These are phyloP conservation scores for Onthophagus sagittarius DNA, from an alignment of 2,888 invertebrate genomes.

Conservation along the genomic window DNA sequence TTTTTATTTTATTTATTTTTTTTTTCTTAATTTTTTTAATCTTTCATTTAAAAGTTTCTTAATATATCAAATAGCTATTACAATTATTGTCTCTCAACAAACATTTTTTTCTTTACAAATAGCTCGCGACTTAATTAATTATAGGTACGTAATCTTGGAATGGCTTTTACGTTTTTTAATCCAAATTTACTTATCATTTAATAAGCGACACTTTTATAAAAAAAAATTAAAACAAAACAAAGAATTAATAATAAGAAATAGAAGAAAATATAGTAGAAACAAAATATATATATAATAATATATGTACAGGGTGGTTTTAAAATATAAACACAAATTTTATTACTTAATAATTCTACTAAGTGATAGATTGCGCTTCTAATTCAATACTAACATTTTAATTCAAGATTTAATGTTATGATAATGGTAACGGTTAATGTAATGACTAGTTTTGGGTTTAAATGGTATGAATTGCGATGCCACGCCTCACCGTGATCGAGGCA, in stretches of 20 bases:
- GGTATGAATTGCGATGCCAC: no score
- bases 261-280: constrained; percentile 14
- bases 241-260: background rate
- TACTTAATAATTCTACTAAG: no score
- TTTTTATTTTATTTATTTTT: constrained; percentile 37
- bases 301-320: no score
- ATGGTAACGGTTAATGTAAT: no score
- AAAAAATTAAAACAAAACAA: constrained; percentile 1
- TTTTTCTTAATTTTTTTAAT: constrained; percentile 35
- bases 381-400: no score
- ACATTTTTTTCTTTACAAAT: constrained; percentile 42
- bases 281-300: background rate
- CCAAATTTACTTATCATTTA: constrained; percentile 10
- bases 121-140: constrained; percentile 42
- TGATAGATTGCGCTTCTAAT: no score
- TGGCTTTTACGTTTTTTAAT: constrained; percentile 36
- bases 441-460: no score
- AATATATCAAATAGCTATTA: constrained; percentile 49
- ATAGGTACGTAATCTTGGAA: constrained; percentile 50
- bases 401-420: no score
- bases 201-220: constrained; percentile 1
- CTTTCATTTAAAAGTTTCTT: constrained; percentile 22
- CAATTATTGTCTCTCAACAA: constrained; percentile 48
- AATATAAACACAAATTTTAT: no score
- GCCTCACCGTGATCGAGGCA: no score